These are phyloP conservation scores for Gila robusta DNA, from an alignment of 2,797 vertebrate genomes.

Conservation along the genomic window DNA sequence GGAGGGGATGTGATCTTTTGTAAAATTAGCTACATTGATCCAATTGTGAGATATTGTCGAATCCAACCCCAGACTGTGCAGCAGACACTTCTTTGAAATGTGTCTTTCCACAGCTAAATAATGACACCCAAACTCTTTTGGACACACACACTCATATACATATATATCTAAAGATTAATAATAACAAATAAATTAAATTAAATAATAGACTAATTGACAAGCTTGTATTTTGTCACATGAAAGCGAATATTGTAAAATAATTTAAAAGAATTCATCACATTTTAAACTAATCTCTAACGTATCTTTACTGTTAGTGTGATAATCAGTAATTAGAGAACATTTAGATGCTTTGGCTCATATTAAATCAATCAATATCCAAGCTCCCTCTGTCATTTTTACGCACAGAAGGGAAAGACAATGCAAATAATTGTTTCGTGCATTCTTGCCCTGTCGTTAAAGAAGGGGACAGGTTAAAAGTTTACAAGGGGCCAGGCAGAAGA, in stretches of 20 bases:
- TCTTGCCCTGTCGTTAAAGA: slow-evolving; percentile 67
- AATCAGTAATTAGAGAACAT: not conserved
- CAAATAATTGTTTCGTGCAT: slow-evolving; percentile 63
- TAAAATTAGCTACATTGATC: slow-evolving; percentile 79
- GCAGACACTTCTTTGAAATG: slow-evolving; percentile 40
- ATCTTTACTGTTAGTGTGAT: not conserved
- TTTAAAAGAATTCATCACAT: too few relatives aligned
- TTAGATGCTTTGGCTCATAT: not conserved
- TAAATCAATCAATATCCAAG: slow-evolving; percentile 13
- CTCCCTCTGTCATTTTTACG: not conserved
- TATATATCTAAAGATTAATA: too few relatives aligned
- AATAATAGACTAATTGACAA: not conserved
- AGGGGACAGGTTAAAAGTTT: slow-evolving; percentile 74
- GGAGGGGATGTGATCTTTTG: slow-evolving; percentile 73
- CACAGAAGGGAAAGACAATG: not conserved
- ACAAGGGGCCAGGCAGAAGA: slow-evolving; percentile 67
- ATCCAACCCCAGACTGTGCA: slow-evolving; percentile 59
- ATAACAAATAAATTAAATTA: not conserved
- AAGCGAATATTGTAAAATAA: too few relatives aligned
- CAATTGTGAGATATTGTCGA: slow-evolving; percentile 73
- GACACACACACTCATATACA: not conserved
- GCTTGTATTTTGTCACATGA: too few relatives aligned
- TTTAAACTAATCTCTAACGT: slow-evolving; percentile 1
- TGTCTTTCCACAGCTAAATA: slow-evolving; percentile 21
- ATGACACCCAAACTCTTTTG: not conserved